Base-by-base conservation (phyloP, 1,140 invertebrate species). In the Cherax destructor region DNA sequence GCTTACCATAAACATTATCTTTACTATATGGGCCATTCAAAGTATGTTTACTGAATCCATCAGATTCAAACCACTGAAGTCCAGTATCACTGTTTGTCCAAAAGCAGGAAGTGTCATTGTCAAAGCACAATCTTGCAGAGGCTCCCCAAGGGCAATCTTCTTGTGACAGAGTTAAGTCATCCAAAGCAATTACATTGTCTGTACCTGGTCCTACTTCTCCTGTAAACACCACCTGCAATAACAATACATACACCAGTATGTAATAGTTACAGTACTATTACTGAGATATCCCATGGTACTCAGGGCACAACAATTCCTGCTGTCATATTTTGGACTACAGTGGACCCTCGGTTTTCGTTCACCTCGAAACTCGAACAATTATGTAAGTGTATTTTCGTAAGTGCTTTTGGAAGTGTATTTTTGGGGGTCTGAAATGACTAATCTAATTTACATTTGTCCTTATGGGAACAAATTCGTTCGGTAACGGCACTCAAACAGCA, bases 31-130 rank as follows among this genome's bases (percentile, higher is more conserved):
- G 89, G 7, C 89, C 89, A 85, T 91, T 91, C 30, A 91, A 69
- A 4, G 47, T 78, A 56, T 91, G 89, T 49, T 49, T 24, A 7
- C 24, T 79, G 30, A 24, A 24, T 10, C 59, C 49, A 76, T 91
- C 89, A 49, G 89, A 79, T 30, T 72, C 72, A 69, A 78, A 78
- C 89, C 89, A 91, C 81, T 91, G 83, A 21, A 91, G 74, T 21
- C 76, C 83, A 18, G 59, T 41, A 13, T 78, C 59, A 10, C 76
- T 61, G 24, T 85, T 85, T 11, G 59, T 91, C 89, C 89, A 91
- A 18, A 80, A n/a, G 30, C 89, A 91, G 61, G 61, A 50, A n/a
- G 83, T 86, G 52, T 59, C 74, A 65, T 91, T 65, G 18, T 10
- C n/a, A 52, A 91, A 91, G 47, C 69, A 5, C 18, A 83, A 91